Evolutionary conservation across 64 coral and sea anemone genomes (phyloP).

Genomic region (Platygyra sinensis): DNA sequence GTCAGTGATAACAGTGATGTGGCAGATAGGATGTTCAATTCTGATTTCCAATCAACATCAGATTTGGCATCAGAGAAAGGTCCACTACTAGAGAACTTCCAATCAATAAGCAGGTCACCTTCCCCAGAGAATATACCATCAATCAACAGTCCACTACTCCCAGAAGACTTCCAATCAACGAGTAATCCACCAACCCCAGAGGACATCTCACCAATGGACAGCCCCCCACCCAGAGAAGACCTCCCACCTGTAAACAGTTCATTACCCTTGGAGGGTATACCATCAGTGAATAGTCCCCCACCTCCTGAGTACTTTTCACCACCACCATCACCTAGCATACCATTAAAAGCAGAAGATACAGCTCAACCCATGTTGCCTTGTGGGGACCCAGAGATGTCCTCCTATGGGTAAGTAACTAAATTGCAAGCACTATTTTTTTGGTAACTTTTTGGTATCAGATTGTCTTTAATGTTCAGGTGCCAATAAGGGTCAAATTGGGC

Average conservation of each 20-base stretch:
- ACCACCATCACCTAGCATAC: neutral
- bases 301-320: slow-evolving; percentile 38
- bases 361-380: neutral
- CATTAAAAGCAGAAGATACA: neutral
- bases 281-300: slow-evolving; percentile 5
- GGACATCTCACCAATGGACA: neutral
- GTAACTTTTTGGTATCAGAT: too few relatives aligned
- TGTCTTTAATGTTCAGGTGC: too few relatives aligned
- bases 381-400: neutral
- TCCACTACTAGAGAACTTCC: neutral
- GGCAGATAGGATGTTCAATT: neutral
- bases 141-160: neutral
- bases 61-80: too few relatives aligned
- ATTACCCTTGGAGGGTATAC: neutral
- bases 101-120: too few relatives aligned
- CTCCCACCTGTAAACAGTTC: neutral
- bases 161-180: neutral
- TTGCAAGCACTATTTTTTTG: too few relatives aligned
- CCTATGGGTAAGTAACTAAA: neutral
- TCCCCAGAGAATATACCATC: neutral
- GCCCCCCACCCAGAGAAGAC: neutral
- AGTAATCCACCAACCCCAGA: slow-evolving; percentile 12
- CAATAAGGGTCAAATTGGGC: too few relatives aligned
- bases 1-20: slow-evolving; percentile 4
- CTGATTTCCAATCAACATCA: neutral